Evolutionary conservation across 2,888 invertebrate species (phyloP), one percentile per base, ranked within the genome.

Genomic region (Pseudanteris insignis): DNA sequence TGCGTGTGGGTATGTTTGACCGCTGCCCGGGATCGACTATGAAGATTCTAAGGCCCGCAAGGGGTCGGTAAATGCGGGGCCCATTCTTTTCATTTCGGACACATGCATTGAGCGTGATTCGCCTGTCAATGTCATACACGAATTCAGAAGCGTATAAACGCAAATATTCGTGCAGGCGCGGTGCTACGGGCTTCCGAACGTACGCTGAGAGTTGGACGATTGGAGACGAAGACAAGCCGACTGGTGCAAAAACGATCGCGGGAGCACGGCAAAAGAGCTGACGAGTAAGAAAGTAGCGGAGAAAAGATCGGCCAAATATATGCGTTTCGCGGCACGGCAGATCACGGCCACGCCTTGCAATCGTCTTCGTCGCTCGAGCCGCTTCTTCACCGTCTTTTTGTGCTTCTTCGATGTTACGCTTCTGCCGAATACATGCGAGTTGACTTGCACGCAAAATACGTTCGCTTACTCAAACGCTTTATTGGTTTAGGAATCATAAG

Each of bases 331-430:
- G 57, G 65, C 62, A 66, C 65, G 65, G 67, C 63, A 68, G 68
- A 72, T 70, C 68, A 65, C 69, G 68, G 46, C 73, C 73, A 73
- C 73, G 73, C 73, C 73, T 72, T 67, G 62, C 30, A 64, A 65
- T 66, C 65, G 64, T 63, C 58, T 44, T 36, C 43, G 34, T 3
- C 14, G n/a, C n/a, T n/a, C n/a, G n/a, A n/a, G n/a, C n/a, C n/a
- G n/a, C 10, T 65, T 66, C 65, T 63, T 65, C 63, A 41, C 33
- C 58, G 26, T 50, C 55, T 58, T 51, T 40, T 58, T 38, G 44
- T 53, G 57, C 64, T 67, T 64, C 63, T 65, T 61, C 33, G 12
- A 28, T 51, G 36, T 59, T 38, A 59, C 57, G 55, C 59, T 50
- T 51, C 55, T n/a, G n/a, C n/a, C n/a, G n/a, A n/a, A n/a, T n/a